Evolutionary conservation across 2,888 invertebrate species (phyloP), one percentile per base, ranked within the genome.

Genomic region (Saturnia pavonia): DNA sequence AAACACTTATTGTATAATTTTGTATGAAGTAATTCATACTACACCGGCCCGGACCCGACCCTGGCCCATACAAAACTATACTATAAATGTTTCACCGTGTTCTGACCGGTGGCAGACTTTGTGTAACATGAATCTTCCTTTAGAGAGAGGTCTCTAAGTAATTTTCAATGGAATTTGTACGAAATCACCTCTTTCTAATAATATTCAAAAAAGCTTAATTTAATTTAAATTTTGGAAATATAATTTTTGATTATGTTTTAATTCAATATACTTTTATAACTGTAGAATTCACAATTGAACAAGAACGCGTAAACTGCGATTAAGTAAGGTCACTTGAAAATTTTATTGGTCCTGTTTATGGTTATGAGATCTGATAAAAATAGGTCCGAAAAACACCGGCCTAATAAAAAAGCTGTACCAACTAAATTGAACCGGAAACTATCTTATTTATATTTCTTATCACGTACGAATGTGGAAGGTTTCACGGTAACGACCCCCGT

Each of bases 341-440:
- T 73, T 74, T 75, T 71, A 76, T 76, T 75, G 67, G 68, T 69
- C 68, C 74, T 78, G 75, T 78, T 80, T 74, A 77, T 71, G 72
- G 65, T 69, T 67, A 71, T 73, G 73, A 76, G 73, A 73, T 75
- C 72, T 73, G 74, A 74, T 74, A 73, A 71, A 73, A 73, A 72
- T 68, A 70, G 73, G 72, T 71, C 72, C 69, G 70, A 78, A 78
- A 75, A 78, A 78, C 70, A 76, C 67, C 69, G 70, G 72, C 70
- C 77, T 82, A 83, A 57, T 82, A 83, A 85, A 86, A 81, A 73
- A 68, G 75, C 80, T 76, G 77, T 79, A 78, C 79, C 79, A 80
- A 82, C 81, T 82, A 85, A 86, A 86, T 84, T 84, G 82, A 78
- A 77, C 77, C 74, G 80, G 79, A 80, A 81, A 82, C 82, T 83